Conservation (phyloP, 2,797 vertebrate species). For the Parambassis ranga region DNA sequence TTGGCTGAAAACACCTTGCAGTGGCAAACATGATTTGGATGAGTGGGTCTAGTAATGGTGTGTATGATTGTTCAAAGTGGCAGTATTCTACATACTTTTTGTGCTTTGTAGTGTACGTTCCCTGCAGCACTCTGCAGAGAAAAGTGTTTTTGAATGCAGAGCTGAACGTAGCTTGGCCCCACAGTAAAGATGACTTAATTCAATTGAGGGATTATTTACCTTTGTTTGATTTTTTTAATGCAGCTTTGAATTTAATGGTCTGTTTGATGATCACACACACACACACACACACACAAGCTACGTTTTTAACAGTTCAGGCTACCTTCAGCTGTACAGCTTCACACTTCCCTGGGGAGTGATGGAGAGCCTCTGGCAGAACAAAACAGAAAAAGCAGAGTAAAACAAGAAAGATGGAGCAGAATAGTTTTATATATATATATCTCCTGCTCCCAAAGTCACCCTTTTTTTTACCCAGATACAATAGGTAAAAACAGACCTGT, state of each 20-base stretch:
- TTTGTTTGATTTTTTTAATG: slow-evolving; percentile 18
- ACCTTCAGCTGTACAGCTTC: slow-evolving; percentile 17
- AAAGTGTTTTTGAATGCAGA: background rate
- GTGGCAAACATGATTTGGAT: too few species aligned
- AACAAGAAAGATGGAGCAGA: slow-evolving; percentile 24
- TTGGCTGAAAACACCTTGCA: too few species aligned
- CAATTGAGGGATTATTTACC: slow-evolving; percentile 13
- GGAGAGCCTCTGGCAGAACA: slow-evolving; percentile 48
- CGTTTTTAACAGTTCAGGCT: slow-evolving; percentile 29
- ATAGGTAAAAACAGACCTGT: slow-evolving; percentile 9
- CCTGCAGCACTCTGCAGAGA: background rate
- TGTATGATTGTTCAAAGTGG: background rate
- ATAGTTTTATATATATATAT: slow-evolving; percentile 42
- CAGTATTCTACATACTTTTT: too few species aligned
- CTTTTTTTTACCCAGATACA: slow-evolving; percentile 13
- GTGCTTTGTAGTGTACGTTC: too few species aligned
- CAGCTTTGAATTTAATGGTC: slow-evolving; percentile 9
- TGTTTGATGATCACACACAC: slow-evolving; percentile 29
- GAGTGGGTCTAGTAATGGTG: too few species aligned
- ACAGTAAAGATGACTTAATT: background rate
- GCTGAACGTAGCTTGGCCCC: background rate
- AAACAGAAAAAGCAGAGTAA: slow-evolving; percentile 30
- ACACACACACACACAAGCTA: slow-evolving; percentile 6
- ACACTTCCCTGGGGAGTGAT: slow-evolving; percentile 35
- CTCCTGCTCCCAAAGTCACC: slow-evolving; percentile 21